Conservation (phyloP, 2,113 vertebrate genomes). For the rat (Rattus norvegicus) region GRCr8 NC_086026.1:67039001-67039500, state of each 20-base stretch:
- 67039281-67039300: not conserved
- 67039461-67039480: not conserved
- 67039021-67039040: not conserved
- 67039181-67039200: not conserved
- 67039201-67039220: not conserved
- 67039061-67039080: not conserved
- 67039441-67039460: not conserved
- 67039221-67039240: not conserved
- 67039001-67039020: not conserved
- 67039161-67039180: not conserved
- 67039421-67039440: not conserved
- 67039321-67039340: not conserved
- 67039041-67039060: not conserved
- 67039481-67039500: not conserved
- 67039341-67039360: not conserved
- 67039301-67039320: not conserved
- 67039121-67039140: not conserved
- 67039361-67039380: not conserved
- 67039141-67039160: not conserved
- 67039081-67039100: not conserved
- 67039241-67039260: not conserved
- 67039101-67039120: not conserved
- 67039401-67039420: not conserved
- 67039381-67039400: not conserved
- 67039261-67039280: not conserved